A percentile compares a stretch with the other conserved stretches of the same genome.
phyloP scores from a whole-genome alignment of 2,888 invertebrate species.

The Dendrolimus houi region DNA sequence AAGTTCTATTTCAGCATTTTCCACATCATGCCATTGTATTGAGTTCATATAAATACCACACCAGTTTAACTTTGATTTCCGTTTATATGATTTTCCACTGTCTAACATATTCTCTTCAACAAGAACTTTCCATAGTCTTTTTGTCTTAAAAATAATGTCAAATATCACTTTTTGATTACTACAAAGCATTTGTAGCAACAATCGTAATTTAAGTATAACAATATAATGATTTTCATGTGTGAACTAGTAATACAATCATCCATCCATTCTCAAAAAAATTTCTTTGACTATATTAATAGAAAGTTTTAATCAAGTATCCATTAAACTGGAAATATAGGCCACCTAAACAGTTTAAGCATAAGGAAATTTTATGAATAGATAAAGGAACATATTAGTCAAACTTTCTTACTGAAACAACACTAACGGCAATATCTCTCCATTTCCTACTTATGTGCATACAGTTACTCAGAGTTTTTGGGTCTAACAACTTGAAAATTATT shows the following conservation, averaged over 20 bases:
- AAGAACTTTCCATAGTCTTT: conserved; percentile 14
- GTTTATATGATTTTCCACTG: conserved; percentile 20
- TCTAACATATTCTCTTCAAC: conserved; percentile 21
- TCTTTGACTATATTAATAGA: too few relatives aligned
- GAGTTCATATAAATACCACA: conserved; percentile 24
- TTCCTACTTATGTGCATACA: conserved; percentile 31
- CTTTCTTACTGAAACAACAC: conserved; percentile 30
- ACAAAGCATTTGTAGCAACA: too few relatives aligned
- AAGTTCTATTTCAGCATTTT: conserved; percentile 13
- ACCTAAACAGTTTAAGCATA: too few relatives aligned
- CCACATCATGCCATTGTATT: conserved; percentile 28
- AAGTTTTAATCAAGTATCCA: too few relatives aligned
- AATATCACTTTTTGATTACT: too few relatives aligned
- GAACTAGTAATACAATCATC: too few relatives aligned
- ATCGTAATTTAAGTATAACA: too few relatives aligned
- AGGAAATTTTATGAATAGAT: background rate
- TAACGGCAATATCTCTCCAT: conserved; percentile 29
- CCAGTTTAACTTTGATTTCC: conserved; percentile 22
- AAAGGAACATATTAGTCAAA: background rate
- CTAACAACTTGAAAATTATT: conserved; percentile 26
- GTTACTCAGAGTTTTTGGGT: conserved; percentile 20
- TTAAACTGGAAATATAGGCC: too few relatives aligned
- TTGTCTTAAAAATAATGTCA: background rate
- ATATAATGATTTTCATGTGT: too few relatives aligned
- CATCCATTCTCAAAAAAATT: too few relatives aligned